Percentiles rank a stretch among this genome's conserved stretches.
These are phyloP conservation scores for Anarrhichthys ocellatus DNA, from an alignment of 2,113 vertebrate species.

Conservation along the genomic window DNA sequence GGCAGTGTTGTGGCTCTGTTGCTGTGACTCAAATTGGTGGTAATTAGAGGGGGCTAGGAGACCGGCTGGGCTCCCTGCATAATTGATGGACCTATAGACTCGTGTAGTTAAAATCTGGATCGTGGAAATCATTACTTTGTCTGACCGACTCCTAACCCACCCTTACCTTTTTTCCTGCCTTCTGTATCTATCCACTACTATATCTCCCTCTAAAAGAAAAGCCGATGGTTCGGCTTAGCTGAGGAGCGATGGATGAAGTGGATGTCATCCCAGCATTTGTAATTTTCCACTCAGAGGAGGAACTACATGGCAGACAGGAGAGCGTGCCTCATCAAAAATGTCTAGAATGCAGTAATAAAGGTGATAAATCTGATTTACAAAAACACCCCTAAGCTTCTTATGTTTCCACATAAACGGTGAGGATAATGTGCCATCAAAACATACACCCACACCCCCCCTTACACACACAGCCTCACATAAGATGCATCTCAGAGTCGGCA, in stretches of 20 bases:
- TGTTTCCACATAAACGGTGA: conserved; percentile 47
- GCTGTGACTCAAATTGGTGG: conserved; percentile 67
- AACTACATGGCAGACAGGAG: conserved; percentile 48
- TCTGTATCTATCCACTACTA: neutral
- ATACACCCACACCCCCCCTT: neutral
- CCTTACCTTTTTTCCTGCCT: neutral
- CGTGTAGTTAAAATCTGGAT: conserved; percentile 55
- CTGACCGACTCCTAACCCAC: conserved; percentile 32
- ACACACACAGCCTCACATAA: conserved; percentile 11
- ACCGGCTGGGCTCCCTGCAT: conserved; percentile 47
- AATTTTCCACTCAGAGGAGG: conserved; percentile 41
- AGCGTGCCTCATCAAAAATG: conserved; percentile 47
- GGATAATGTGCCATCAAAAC: conserved; percentile 58
- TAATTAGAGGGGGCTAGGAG: conserved; percentile 65
- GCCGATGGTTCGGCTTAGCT: conserved; percentile 8
- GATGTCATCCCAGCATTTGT: conserved; percentile 47
- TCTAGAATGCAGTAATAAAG: conserved; percentile 70
- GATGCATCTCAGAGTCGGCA: conserved; percentile 47
- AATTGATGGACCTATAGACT: conserved; percentile 65
- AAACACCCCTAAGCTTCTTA: conserved; percentile 69
- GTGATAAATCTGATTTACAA: conserved; percentile 75
- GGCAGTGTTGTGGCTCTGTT: conserved; percentile 25
- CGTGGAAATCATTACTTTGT: conserved; percentile 61
- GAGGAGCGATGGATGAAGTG: conserved; percentile 42
- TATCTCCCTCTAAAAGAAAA: conserved; percentile 20